Conservation (phyloP, 2,113 vertebrate genomes). For the Centrocercus urophasianus region DNA sequence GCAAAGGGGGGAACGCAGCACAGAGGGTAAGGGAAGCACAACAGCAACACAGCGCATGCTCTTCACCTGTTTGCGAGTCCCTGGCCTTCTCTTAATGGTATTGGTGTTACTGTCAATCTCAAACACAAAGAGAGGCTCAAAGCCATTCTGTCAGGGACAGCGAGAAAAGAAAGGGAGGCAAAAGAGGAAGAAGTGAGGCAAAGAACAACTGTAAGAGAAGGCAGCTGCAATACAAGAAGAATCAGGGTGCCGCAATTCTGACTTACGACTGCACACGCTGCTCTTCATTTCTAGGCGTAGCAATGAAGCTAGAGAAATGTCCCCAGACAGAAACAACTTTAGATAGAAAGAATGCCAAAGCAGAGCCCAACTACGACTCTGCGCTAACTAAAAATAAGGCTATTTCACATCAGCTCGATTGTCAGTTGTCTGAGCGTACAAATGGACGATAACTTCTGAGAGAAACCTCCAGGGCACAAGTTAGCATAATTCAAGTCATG, state of each 20-base stretch:
- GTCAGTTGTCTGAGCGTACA: neutral
- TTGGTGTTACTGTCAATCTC: constrained; percentile 83
- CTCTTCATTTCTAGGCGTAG: neutral
- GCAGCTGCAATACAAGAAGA: neutral
- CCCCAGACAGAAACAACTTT: neutral
- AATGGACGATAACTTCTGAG: neutral
- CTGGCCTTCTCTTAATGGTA: constrained; percentile 84
- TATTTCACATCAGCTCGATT: neutral
- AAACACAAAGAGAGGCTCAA: constrained; percentile 83
- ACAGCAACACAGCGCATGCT: constrained; percentile 48
- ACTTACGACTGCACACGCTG: neutral
- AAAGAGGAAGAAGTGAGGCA: constrained; percentile 55
- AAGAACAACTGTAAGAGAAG: neutral
- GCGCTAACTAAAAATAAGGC: constrained; percentile 4
- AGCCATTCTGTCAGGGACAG: constrained; percentile 76
- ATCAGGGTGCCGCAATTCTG: neutral
- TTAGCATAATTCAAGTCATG: neutral
- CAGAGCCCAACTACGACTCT: neutral
- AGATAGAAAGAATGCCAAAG: neutral
- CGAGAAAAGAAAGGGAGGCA: constrained; percentile 40
- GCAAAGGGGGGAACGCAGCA: neutral
- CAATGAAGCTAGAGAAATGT: neutral
- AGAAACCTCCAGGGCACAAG: neutral
- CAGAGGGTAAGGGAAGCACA: constrained; percentile 9
- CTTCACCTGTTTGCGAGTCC: constrained; percentile 81